Conservation (phyloP, 2,888 invertebrate genomes). For the Drosophila paracracens region DNA sequence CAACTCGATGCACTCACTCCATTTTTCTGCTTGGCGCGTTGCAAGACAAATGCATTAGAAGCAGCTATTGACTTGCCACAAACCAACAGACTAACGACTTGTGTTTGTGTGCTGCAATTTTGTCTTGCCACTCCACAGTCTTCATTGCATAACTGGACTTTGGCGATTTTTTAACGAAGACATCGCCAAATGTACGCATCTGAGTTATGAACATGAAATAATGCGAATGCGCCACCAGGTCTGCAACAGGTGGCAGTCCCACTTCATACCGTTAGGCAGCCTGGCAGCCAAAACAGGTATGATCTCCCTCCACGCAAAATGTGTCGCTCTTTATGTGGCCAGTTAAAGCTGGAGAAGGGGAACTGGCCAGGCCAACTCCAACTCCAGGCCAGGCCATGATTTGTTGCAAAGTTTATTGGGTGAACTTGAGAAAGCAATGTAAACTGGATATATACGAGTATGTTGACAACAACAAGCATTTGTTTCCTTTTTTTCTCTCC, state of each 20-base stretch:
- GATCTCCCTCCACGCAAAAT: slow-evolving; percentile 48
- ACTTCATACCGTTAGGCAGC: slow-evolving; percentile 58
- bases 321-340: slow-evolving; percentile 38
- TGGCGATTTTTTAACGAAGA: slow-evolving; percentile 78
- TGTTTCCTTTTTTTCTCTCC: not conserved
- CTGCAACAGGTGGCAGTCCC: slow-evolving; percentile 67
- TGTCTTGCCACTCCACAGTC: slow-evolving; percentile 30
- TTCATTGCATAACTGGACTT: slow-evolving; percentile 80
- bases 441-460: slow-evolving; percentile 60
- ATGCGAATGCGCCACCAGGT: slow-evolving; percentile 65
- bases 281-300: slow-evolving; percentile 55
- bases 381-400: slow-evolving; percentile 44
- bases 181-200: slow-evolving; percentile 62
- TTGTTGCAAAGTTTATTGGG: slow-evolving; percentile 76
- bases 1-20: slow-evolving; percentile 55
- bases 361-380: slow-evolving; percentile 41
- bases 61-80: slow-evolving; percentile 55
- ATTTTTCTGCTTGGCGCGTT: slow-evolving; percentile 51
- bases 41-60: slow-evolving; percentile 77
- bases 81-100: slow-evolving; percentile 2
- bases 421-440: slow-evolving; percentile 68
- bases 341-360: slow-evolving; percentile 14
- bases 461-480: slow-evolving; percentile 9
- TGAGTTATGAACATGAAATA: slow-evolving; percentile 80
- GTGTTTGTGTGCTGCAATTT: slow-evolving; percentile 46